Percentiles rank a stretch among this genome's conserved stretches.
These are phyloP conservation scores for Lasioglossum lativentre DNA, from an alignment of 2,888 invertebrate species.

Conservation along the genomic window DNA sequence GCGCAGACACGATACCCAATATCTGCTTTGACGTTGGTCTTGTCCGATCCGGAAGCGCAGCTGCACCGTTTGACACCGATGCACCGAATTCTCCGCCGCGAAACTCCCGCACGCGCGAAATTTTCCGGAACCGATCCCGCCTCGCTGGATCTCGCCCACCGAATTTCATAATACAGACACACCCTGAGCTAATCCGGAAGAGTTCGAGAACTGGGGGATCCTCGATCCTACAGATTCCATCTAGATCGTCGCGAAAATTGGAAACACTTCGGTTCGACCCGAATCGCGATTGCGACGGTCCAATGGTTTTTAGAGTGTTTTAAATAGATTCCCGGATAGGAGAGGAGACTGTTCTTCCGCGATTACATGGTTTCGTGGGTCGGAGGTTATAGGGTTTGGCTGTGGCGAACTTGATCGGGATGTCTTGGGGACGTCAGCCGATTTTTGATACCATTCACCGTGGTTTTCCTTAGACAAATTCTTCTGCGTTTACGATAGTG, in stretches of 20 bases:
- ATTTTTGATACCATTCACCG: not conserved
- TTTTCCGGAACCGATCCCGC: not conserved
- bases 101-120: not conserved
- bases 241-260: not conserved
- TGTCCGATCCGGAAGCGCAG: not conserved
- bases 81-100: not conserved
- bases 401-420: not conserved
- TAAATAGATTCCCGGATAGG: not conserved
- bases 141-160: not conserved
- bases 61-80: not conserved
- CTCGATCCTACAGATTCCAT: not conserved
- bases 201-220: not conserved
- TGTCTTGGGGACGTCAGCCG: too few species aligned
- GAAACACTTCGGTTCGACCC: not conserved
- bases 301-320: not conserved
- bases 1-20: constrained; percentile 59
- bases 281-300: not conserved
- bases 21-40: constrained; percentile 60
- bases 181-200: not conserved
- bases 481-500: not conserved
- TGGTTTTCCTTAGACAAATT: not conserved
- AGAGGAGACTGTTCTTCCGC: not conserved
- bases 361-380: not conserved
- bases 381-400: not conserved
- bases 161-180: not conserved